Evolutionary conservation across 2,113 vertebrate genomes (phyloP).

Genomic region (Halcyon senegalensis): DNA sequence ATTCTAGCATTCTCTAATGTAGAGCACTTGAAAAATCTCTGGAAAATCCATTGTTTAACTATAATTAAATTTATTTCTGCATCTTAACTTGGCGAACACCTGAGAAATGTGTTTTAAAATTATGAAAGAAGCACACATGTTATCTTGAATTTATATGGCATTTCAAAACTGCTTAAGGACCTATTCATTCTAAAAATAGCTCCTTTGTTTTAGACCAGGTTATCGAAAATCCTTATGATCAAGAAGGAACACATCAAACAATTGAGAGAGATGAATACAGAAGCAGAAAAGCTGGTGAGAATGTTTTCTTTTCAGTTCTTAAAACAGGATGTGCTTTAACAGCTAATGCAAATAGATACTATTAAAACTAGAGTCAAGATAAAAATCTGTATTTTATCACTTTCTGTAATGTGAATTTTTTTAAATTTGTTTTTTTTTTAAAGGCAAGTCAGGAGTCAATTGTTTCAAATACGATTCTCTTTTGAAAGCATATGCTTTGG

Average conservation of each 20-base stretch:
- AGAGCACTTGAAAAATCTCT: slow-evolving; percentile 26
- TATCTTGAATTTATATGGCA: neutral
- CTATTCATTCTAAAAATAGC: slow-evolving; percentile 50
- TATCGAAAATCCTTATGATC: slow-evolving; percentile 99
- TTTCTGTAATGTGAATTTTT: neutral
- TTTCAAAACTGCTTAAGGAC: slow-evolving; percentile 4
- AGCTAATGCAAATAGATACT: neutral
- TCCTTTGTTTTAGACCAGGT: slow-evolving; percentile 84
- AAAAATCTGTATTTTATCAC: neutral
- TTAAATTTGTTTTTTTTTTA: neutral
- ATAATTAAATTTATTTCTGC: neutral
- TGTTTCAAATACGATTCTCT: neutral
- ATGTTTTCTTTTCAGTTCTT: slow-evolving; percentile 31
- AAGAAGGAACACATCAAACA: slow-evolving; percentile 98
- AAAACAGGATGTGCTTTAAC: neutral
- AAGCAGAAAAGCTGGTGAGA: slow-evolving; percentile 96
- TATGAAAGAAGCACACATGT: neutral
- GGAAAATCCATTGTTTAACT: neutral
- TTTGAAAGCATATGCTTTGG: neutral
- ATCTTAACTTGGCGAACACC: neutral
- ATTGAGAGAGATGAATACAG: slow-evolving; percentile 97
- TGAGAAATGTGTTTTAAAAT: neutral
- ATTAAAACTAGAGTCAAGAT: neutral
- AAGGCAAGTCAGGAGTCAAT: neutral
- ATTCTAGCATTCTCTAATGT: neutral